Evolutionary conservation across 2,113 vertebrate genomes (phyloP).

Genomic region (Platycercus adscitus): DNA sequence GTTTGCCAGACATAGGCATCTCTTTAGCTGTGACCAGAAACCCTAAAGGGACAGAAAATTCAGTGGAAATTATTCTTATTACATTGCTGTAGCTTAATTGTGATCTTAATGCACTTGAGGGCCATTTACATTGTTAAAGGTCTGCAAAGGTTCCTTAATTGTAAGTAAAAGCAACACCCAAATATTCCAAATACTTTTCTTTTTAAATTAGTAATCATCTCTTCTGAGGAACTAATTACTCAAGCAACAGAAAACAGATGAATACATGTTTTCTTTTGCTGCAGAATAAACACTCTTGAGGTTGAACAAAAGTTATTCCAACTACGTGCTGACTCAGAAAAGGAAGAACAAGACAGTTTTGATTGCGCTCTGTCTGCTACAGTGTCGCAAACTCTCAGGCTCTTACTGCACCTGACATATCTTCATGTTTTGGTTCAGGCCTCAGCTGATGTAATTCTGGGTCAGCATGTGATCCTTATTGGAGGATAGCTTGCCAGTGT

Average conservation of each 20-base stretch:
- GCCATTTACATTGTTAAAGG: background rate
- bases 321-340: background rate
- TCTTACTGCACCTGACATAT: background rate
- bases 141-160: background rate
- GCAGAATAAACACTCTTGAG: background rate
- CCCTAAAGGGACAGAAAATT: background rate
- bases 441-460: slow-evolving; percentile 18
- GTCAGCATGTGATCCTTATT: slow-evolving; percentile 30
- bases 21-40: background rate
- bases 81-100: background rate
- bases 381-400: background rate
- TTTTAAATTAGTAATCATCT: background rate
- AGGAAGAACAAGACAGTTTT: background rate
- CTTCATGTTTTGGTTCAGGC: background rate
- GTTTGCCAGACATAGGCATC: background rate
- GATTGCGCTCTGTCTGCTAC: background rate
- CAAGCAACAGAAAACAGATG: background rate
- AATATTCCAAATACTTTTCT: background rate
- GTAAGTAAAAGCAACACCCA: background rate
- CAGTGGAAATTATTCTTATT: background rate
- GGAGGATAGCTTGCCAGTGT: slow-evolving; percentile 23
- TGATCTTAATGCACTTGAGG: background rate
- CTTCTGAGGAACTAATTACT: background rate
- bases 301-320: background rate
- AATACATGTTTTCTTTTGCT: background rate